These are phyloP conservation scores for Aleiodes leptofemur DNA, from an alignment of 2,888 invertebrate genomes.

Conservation along the genomic window DNA sequence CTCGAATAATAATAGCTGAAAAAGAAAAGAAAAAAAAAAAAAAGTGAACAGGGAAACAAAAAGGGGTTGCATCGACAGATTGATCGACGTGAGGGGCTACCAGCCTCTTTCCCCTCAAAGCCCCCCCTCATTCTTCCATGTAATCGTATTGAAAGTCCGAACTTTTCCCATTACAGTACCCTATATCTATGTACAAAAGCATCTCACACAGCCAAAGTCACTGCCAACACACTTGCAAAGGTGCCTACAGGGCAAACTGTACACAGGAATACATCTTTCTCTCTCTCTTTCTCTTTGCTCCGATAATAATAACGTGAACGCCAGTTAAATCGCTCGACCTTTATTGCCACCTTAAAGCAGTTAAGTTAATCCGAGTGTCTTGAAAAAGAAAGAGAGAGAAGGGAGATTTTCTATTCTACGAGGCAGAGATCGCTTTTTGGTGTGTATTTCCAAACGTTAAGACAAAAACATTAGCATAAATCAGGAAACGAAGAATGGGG, in stretches of 20 bases:
- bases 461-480: constrained; percentile 76
- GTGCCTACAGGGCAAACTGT: constrained; percentile 36
- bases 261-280: constrained; percentile 25
- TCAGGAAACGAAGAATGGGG: constrained; percentile 67
- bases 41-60: constrained; percentile 14
- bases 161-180: constrained; percentile 71
- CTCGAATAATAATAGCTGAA: neutral
- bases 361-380: constrained; percentile 72
- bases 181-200: constrained; percentile 44
- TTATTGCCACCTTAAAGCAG: constrained; percentile 74
- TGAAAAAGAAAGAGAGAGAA: constrained; percentile 58
- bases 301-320: constrained; percentile 61
- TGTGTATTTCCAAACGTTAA: constrained; percentile 69
- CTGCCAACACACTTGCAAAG: constrained; percentile 43
- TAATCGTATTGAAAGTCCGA: constrained; percentile 63
- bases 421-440: constrained; percentile 70
- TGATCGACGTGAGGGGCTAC: constrained; percentile 65
- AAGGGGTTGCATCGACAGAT: constrained; percentile 60
- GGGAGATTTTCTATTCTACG: constrained; percentile 42
- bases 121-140: constrained; percentile 27
- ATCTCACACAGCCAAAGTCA: constrained; percentile 45
- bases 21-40: neutral
- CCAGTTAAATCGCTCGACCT: constrained; percentile 73
- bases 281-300: constrained; percentile 29
- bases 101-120: constrained; percentile 29